These are phyloP conservation scores for Griposia aprilina DNA, from an alignment of 2,888 invertebrate species.

Conservation along the genomic window DNA sequence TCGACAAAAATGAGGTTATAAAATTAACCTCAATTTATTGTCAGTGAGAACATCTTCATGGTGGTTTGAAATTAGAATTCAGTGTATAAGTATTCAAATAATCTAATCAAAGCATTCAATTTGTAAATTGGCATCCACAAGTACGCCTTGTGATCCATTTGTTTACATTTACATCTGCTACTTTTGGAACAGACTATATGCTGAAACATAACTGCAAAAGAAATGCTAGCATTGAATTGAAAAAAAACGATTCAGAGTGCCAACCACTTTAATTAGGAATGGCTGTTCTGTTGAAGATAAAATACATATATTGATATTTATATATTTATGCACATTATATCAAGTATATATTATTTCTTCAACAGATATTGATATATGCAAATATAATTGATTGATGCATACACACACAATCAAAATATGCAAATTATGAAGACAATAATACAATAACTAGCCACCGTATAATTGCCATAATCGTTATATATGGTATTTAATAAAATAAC, in stretches of 20 bases:
- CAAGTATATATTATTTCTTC: too few relatives aligned
- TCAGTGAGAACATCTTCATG: too few relatives aligned
- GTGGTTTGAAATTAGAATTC: neutral
- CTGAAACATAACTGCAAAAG: neutral
- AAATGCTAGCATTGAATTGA: too few relatives aligned
- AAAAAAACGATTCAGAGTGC: neutral
- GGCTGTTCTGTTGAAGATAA: neutral
- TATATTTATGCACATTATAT: too few relatives aligned
- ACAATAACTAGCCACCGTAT: slow-evolving; percentile 9
- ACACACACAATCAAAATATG: slow-evolving; percentile 9
- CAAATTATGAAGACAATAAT: slow-evolving; percentile 10
- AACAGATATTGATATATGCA: too few relatives aligned
- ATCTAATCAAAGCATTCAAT: neutral
- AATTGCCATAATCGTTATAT: slow-evolving; percentile 16
- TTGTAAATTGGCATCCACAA: too few relatives aligned
- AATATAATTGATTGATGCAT: too few relatives aligned
- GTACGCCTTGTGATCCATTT: neutral
- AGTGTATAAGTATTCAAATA: neutral
- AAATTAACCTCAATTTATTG: neutral
- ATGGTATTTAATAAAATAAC: slow-evolving; percentile 25
- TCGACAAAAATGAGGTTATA: neutral
- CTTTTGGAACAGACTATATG: neutral
- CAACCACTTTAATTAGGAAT: neutral
- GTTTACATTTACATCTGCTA: neutral
- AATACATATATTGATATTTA: neutral